Conservation (phyloP, 2,888 invertebrate genomes). For the Perithous albicinctus region DNA sequence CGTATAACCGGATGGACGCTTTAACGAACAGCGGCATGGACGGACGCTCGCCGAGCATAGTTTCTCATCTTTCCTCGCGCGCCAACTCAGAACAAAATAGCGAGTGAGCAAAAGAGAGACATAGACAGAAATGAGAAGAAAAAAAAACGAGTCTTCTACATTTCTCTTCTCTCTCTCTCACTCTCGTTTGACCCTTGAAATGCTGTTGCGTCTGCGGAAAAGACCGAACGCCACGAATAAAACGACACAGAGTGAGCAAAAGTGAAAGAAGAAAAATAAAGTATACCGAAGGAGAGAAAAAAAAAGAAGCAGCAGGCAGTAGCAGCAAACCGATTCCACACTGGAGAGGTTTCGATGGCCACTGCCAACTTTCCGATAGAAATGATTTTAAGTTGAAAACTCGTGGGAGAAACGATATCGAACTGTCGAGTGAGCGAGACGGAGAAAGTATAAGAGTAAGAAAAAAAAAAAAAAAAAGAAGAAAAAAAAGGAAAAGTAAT, state of each 20-base stretch:
- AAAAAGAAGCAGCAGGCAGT: constrained; percentile 67
- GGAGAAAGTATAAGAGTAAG: constrained; percentile 24
- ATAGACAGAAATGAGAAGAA: constrained; percentile 32
- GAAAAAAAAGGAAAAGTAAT: constrained; percentile 20
- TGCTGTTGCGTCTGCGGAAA: constrained; percentile 21
- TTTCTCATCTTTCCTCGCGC: constrained; percentile 30
- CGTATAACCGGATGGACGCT: constrained; percentile 63
- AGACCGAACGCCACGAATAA: constrained; percentile 14
- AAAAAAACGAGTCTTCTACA: constrained; percentile 2
- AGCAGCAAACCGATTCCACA: constrained; percentile 50
- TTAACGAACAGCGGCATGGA: constrained; percentile 62
- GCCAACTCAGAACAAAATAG: constrained; percentile 4
- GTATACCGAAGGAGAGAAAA: constrained; percentile 71
- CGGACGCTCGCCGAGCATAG: constrained; percentile 37
- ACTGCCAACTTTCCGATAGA: constrained; percentile 57
- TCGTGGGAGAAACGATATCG: constrained; percentile 50
- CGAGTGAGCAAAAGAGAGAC: constrained; percentile 16
- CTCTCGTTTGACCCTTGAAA: neutral
- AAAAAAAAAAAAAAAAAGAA: constrained; percentile 29
- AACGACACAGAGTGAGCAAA: constrained; percentile 1
- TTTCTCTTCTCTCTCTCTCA: neutral
- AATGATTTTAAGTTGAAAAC: constrained; percentile 55
- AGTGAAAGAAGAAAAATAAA: constrained; percentile 45
- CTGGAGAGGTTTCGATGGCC: constrained; percentile 47
- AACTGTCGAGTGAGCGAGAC: constrained; percentile 43